Base-by-base conservation (phyloP, 2,888 invertebrate genomes). In the Anarsia innoxiella region DNA sequence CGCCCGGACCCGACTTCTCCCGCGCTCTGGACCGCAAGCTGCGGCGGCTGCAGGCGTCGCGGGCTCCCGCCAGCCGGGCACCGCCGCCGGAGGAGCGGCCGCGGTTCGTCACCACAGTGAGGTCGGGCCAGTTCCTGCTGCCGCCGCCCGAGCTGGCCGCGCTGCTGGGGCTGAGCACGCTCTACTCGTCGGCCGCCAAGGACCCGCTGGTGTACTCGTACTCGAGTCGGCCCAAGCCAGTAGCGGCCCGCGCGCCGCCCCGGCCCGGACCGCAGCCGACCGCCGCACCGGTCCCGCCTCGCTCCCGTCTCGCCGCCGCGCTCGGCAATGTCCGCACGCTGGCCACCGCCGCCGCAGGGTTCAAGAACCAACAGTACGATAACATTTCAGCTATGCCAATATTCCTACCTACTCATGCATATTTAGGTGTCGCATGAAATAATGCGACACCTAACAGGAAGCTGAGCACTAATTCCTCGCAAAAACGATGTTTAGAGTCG, bases 61-160 rank as follows among this genome's bases (percentile, higher is more conserved):
- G 12, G 11, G 11, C 11, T 11, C 12, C 28, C 12, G 3, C 11
- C 4, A 3, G 28, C 12, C 12, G 6, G 12, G 51, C 50, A 12
- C 44, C 56, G 11, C 71, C 25, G 4, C 25, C 71, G 6, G 58
- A 46, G 1, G 74, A 71, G 14, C 67, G 67, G 41, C 89, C 89
- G 40, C 88, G 93, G 6, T 94, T 94, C 61, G 89, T 94, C 46
- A 93, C 93, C 6, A 93, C 93, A 0, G 94, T 94, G 28, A 91
- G 90, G 52, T 89, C 88, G 35, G 94, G 94, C 2, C 89, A 90
- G 54, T 94, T 94, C 64, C 74, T 94, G 46, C 89, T 91, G 58
- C 94, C 94, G 3, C 92, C 93, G 1, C 89, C 90, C n/a, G 89
- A 89, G 57, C 73, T 90, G 28, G 91, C 92, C 4, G 70, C 75